Evolutionary conservation across 2,797 vertebrate species (phyloP), one percentile per base, ranked within the genome.

Genomic region (Novumbra hubbsi): DNA sequence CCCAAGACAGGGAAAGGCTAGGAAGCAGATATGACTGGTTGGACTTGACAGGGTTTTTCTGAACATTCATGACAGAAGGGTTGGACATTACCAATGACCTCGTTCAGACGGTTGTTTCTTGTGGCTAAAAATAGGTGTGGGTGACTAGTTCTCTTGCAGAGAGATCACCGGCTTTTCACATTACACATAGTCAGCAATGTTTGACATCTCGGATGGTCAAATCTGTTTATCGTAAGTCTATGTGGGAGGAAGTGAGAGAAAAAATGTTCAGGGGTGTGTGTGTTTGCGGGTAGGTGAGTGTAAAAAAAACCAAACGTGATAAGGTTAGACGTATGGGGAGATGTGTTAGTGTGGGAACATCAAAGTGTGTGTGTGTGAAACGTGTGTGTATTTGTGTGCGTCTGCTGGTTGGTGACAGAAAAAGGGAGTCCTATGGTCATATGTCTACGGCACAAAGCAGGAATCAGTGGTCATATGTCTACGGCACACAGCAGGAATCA

Each of bases 31-130:
- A 49, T 17, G 24, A 17, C 41, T 69, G 68, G 49, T 69, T 45
- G 49, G 45, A 69, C 48, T 27, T 69, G 24, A 69, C 12, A 48
- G 67, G 24, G 55, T 69, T 69, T 49, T 69, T 16, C 67, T 50
- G 41, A 21, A 68, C n/a, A 17, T 69, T 69, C 28, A 69, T 16
- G 27, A 69, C 27, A 48, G 68, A 21, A 27, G 41, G 41, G 24
- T 69, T 64, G 28, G 21, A 69, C 16, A 48, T 45, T 68, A 34
- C 63, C 63, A 32, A 65, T 32, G 28, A 32, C 63, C 28, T 64
- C 1, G 19, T 32, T 32, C 16, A 16, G 15, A 64, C 55, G 24
- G 7, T 12, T 17, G 28, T 14, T 64, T 32, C 19, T 28, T 32
- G 63, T 57, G 21, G 55, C 7, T 2, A 64, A 64, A 32, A 17